Base-by-base conservation (phyloP, 2,888 invertebrate genomes). In the Parnassius smintheus region DNA sequence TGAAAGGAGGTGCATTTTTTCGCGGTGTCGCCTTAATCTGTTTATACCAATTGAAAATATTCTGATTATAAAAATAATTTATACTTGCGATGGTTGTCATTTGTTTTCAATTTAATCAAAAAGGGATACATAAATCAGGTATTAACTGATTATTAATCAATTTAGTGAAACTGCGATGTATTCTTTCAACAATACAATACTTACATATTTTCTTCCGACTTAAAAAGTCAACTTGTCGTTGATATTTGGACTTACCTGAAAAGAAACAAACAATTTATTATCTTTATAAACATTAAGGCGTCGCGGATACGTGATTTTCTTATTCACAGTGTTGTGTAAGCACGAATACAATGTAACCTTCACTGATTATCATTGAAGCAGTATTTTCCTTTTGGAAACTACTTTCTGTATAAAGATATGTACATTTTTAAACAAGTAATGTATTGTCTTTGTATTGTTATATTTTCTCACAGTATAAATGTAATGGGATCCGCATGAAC, bases 181-280 rank as follows among this genome's bases (percentile, higher is more conserved):
- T 52, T 10, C 13, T n/a, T 35, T 44, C 44, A 55, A 45, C 9
- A 41, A 9, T 13, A 12, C 9, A 18, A 44, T 55, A 55, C 55
- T 55, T 55, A 55, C 55, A 22, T 9, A 12, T 55, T 22, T 55
- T 44, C 44, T 42, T 48, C 48, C 25, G 25, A 41, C 9, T 7
- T 54, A 44, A 13, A 41, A n/a, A 8, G 48, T 41, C 3, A 42
- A 49, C 18, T 11, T 4, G n/a, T 46, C 49, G 49, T 55, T 13
- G 13, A 13, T n/a, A 2, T 10, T 48, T 13, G 42, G 53, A 57
- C 62, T 56, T 57, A 62, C 62, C 62, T 62, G 62, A 42, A 62
- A 62, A 46, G 9, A 61, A 52, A 57, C 50, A 62, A 57, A 25
- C 13, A 10, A 48, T 48, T 44, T 9, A 12, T 48, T 48, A 48